phyloP scores from a whole-genome alignment of 37 sponge, comb jelly and placozoan genomes.

The Tethya wilhelma region DNA sequence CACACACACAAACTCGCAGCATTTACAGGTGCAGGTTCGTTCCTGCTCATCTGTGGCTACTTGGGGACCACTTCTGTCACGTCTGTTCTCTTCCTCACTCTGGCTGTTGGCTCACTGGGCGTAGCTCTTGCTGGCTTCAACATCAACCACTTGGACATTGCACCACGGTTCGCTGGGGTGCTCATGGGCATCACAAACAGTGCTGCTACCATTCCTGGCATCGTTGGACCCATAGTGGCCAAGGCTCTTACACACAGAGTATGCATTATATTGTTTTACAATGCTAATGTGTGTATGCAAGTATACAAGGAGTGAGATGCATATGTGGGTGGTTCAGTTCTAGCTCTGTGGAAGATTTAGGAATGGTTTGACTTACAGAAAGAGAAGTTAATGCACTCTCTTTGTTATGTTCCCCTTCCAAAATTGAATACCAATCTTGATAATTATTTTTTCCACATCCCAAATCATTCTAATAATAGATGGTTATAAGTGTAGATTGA shows the following conservation, averaged over 20 bases:
- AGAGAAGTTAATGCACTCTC: too few relatives aligned
- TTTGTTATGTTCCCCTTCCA: too few relatives aligned
- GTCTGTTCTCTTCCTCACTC: conserved; percentile 62
- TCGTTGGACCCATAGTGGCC: conserved; percentile 81
- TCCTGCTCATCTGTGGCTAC: conserved; percentile 80
- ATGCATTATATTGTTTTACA: background rate
- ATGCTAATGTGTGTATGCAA: too few relatives aligned
- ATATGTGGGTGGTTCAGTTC: background rate
- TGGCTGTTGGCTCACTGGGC: conserved; percentile 62
- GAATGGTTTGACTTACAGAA: too few relatives aligned
- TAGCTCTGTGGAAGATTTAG: background rate
- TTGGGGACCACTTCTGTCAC: conserved; percentile 43
- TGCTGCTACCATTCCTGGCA: conserved; percentile 81
- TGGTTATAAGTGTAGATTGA: background rate
- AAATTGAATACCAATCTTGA: too few relatives aligned
- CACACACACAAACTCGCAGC: too few relatives aligned
- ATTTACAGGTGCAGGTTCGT: conserved; percentile 39
- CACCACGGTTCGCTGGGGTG: conserved; percentile 83
- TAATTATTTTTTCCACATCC: too few relatives aligned
- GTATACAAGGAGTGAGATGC: background rate
- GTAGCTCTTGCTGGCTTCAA: conserved; percentile 61
- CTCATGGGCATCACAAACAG: conserved; percentile 92
- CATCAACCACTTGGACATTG: conserved; percentile 86
- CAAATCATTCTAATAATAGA: background rate
- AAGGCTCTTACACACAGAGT: conserved; percentile 71